A percentile compares a stretch with the other conserved stretches of the same genome.
phyloP scores from a whole-genome alignment of 37 sponge, comb jelly and placozoan species.

The Spongilla lacustris region DNA sequence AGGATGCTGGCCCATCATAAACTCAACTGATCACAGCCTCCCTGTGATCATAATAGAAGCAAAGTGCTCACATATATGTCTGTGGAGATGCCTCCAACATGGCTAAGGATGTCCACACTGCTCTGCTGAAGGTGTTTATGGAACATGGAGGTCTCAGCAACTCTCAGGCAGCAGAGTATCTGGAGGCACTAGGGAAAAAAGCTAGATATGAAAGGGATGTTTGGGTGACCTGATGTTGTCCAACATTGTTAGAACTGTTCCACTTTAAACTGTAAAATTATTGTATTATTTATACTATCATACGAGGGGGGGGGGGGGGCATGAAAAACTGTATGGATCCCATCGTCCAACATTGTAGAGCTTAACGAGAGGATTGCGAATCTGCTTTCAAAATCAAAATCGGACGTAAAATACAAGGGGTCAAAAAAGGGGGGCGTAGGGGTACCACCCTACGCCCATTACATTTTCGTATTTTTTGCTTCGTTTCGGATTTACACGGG shows the following conservation, averaged over 20 bases:
- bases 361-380: no score
- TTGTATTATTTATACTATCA: not conserved
- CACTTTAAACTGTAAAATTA: not conserved
- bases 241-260: not conserved
- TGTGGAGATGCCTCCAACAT: slow-evolving; percentile 68
- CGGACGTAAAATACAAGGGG: no score
- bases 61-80: slow-evolving; percentile 53
- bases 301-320: no score
- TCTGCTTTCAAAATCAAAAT: no score
- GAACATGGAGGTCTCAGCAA: not conserved
- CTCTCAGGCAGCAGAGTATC: slow-evolving; percentile 31
- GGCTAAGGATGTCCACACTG: slow-evolving; percentile 65
- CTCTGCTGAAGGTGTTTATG: slow-evolving; percentile 25
- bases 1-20: not conserved
- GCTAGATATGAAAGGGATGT: slow-evolving; percentile 63
- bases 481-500: no score
- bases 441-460: no score
- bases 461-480: no score
- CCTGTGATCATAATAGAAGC: not conserved
- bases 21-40: not conserved
- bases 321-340: no score
- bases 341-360: no score
- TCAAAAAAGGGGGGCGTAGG: no score
- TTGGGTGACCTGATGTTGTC: slow-evolving; percentile 54
- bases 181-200: slow-evolving; percentile 37